Percentiles rank a stretch among this genome's conserved stretches.
phyloP scores from a whole-genome alignment of 2,797 vertebrate genomes.

The Avahi laniger region DNA sequence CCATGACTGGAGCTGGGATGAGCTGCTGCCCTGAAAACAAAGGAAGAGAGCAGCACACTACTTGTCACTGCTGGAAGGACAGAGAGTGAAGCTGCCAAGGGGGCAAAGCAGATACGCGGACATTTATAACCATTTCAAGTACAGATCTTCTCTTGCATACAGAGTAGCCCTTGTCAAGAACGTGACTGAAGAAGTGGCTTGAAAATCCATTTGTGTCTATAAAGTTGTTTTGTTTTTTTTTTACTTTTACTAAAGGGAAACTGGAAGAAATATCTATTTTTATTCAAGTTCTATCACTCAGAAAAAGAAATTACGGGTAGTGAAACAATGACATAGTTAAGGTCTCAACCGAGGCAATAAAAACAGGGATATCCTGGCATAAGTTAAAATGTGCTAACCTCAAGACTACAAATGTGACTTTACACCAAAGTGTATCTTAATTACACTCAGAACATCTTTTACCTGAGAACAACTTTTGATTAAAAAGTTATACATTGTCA shows the following conservation, averaged over 20 bases:
- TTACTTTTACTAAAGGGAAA: conserved; percentile 12
- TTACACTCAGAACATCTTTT: not conserved
- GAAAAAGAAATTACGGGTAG: not conserved
- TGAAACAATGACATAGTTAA: not conserved
- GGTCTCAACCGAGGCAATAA: not conserved
- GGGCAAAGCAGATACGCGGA: not conserved
- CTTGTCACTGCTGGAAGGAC: not conserved
- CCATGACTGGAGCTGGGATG: conserved; percentile 88
- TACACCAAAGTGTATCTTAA: not conserved
- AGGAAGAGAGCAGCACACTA: conserved; percentile 51
- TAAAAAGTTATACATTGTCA: not conserved
- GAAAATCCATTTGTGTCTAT: not conserved
- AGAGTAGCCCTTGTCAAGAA: not conserved
- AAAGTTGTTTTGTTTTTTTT: not conserved
- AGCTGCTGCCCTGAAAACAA: conserved; percentile 82
- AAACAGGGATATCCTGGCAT: not conserved
- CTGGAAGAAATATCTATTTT: conserved; percentile 1
- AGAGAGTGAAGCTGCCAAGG: not conserved
- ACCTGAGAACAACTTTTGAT: not conserved
- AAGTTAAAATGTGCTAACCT: not conserved
- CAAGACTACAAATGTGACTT: not conserved
- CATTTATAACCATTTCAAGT: not conserved
- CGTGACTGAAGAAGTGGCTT: not conserved
- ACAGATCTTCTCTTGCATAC: not conserved
- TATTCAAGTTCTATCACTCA: conserved; percentile 28